Evolutionary conservation across 2,888 invertebrate species (phyloP).

Genomic region (Eupithecia dodoneata): DNA sequence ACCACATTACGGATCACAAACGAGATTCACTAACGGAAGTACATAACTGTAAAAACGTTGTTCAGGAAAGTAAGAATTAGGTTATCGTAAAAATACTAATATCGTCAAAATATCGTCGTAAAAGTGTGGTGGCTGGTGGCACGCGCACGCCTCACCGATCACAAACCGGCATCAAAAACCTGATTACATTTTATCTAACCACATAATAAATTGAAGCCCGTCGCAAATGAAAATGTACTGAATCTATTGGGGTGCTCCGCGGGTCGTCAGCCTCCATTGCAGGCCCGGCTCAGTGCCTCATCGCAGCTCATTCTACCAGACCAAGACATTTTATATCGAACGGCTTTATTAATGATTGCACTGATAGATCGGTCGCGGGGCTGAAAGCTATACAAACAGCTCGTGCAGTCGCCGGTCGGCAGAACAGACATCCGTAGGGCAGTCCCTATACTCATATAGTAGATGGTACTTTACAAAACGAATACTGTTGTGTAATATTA

Average conservation of each 20-base stretch:
- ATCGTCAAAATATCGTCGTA: no score
- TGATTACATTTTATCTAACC: not conserved
- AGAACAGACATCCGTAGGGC: not conserved
- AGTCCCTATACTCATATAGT: not conserved
- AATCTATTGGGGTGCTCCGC: not conserved
- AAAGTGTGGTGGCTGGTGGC: not conserved
- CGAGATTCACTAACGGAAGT: conserved; percentile 6
- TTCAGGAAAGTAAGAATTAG: not conserved
- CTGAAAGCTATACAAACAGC: no score
- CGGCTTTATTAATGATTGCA: not conserved
- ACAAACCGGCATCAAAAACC: not conserved
- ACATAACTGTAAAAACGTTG: not conserved
- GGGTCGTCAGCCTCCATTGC: not conserved
- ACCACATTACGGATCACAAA: conserved; percentile 17
- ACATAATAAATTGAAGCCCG: not conserved
- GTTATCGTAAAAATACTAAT: no score
- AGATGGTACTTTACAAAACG: no score
- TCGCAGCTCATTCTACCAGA: not conserved
- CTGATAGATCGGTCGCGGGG: not conserved
- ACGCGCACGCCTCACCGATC: not conserved
- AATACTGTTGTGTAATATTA: not conserved
- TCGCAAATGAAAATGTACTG: not conserved
- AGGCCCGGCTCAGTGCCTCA: not conserved
- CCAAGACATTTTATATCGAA: not conserved
- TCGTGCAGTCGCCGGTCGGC: not conserved